Conservation (phyloP, 2,797 vertebrate species). For the Leuciscus waleckii region DNA sequence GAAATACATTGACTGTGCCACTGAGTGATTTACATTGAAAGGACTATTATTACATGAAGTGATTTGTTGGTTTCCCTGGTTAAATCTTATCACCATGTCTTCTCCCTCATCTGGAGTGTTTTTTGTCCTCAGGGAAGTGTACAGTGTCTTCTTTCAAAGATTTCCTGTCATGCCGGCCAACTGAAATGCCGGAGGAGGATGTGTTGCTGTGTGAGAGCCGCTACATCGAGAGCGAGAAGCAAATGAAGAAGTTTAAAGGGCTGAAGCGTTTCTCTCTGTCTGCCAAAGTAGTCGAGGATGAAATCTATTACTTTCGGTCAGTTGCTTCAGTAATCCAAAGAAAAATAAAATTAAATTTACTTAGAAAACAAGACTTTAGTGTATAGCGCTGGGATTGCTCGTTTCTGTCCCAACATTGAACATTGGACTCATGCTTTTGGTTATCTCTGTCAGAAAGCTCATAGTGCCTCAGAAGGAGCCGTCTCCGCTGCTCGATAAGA, state of each 20-base stretch:
- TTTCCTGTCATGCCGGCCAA: constrained; percentile 92
- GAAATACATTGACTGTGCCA: background rate
- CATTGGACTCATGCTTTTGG: background rate
- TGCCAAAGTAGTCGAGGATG: constrained; percentile 97
- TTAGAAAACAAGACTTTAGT: background rate
- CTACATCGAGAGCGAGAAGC: constrained; percentile 95
- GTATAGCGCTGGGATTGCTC: background rate
- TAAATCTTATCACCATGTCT: background rate
- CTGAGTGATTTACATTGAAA: background rate
- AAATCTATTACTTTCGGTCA: constrained; percentile 97
- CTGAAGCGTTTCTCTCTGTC: constrained; percentile 96
- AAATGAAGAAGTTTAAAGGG: constrained; percentile 99
- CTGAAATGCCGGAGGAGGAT: constrained; percentile 82
- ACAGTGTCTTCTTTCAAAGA: constrained; percentile 95
- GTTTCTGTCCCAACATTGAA: background rate
- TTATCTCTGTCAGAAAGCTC: constrained; percentile 84
- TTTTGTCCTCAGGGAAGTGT: constrained; percentile 87
- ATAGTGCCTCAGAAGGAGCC: constrained; percentile 98
- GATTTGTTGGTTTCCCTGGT: background rate
- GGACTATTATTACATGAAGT: background rate
- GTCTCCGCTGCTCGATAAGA: constrained; percentile 93
- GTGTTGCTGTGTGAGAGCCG: constrained; percentile 96
- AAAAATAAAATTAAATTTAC: background rate
- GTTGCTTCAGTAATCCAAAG: constrained; percentile 36
- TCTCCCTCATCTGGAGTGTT: background rate